These are phyloP conservation scores for Synchiropus splendidus DNA, from an alignment of 2,113 vertebrate genomes.

Conservation along the genomic window DNA sequence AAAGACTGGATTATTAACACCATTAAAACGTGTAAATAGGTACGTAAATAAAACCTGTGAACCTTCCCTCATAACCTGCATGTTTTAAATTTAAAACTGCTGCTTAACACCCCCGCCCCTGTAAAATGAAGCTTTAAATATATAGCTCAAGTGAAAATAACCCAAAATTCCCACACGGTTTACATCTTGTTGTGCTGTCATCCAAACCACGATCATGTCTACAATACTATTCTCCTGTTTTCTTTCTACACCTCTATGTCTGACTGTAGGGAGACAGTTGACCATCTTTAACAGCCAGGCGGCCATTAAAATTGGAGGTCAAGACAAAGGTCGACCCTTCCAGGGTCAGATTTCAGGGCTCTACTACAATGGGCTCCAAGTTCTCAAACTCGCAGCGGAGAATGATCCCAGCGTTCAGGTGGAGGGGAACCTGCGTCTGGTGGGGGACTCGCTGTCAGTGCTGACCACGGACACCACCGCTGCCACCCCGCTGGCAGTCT, in stretches of 20 bases:
- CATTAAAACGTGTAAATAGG: conserved; percentile 37
- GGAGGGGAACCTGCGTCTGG: conserved; percentile 83
- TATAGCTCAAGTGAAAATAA: conserved; percentile 11
- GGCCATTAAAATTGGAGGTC: conserved; percentile 85
- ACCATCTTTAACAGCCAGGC: conserved; percentile 98
- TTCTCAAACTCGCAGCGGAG: conserved; percentile 87
- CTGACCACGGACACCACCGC: conserved; percentile 83
- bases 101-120: conserved; percentile 18
- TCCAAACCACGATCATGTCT: conserved; percentile 29
- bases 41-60: conserved; percentile 29
- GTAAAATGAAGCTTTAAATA: conserved; percentile 19
- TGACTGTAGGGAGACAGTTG: conserved; percentile 80
- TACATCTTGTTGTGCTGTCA: conserved; percentile 10
- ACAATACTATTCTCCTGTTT: conserved; percentile 23
- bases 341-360: conserved; percentile 92
- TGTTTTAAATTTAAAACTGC: conserved; percentile 26
- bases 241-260: conserved; percentile 30
- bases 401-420: conserved; percentile 82
- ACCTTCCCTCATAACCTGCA: conserved; percentile 28
- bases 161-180: conserved; percentile 27
- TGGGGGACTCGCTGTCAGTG: conserved; percentile 82
- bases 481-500: conserved; percentile 80
- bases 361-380: conserved; percentile 92
- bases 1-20: conserved; percentile 10
- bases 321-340: conserved; percentile 84